phyloP scores from a whole-genome alignment of 1,140 invertebrate species.

The Pemphigus obesinymphae region DNA sequence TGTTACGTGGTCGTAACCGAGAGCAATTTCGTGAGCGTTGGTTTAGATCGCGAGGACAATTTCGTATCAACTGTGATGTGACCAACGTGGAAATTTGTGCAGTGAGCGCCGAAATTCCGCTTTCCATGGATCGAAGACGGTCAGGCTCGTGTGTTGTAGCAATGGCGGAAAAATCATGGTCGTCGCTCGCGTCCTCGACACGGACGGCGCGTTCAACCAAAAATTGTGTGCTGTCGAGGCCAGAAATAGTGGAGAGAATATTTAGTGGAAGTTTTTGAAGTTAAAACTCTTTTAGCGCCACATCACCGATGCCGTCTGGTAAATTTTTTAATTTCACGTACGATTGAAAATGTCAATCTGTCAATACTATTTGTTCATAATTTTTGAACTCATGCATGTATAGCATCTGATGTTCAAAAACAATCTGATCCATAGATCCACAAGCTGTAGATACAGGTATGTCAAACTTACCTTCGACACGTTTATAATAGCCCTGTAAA shows the following conservation, averaged over 20 bases:
- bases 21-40: neutral
- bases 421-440: conserved; percentile 82
- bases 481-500: conserved; percentile 86
- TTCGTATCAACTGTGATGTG: neutral
- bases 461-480: conserved; percentile 90
- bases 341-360: conserved; percentile 63
- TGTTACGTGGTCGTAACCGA: neutral
- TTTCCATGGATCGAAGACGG: neutral
- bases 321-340: conserved; percentile 20
- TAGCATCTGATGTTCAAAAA: conserved; percentile 86
- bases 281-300: neutral
- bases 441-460: conserved; percentile 93
- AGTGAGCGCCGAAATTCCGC: neutral
- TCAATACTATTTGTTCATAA: conserved; percentile 74
- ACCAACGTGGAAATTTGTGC: neutral
- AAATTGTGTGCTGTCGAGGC: neutral
- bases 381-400: conserved; percentile 75
- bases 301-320: neutral
- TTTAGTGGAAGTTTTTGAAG: neutral
- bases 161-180: neutral
- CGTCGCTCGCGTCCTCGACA: neutral
- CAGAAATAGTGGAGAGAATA: neutral
- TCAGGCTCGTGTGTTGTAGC: neutral
- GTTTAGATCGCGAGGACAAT: neutral
- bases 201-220: neutral